A percentile compares a stretch with the other conserved stretches of the same genome.
Conservation (phyloP, 2,797 vertebrate genomes). For the Antrozous pallidus region DNA sequence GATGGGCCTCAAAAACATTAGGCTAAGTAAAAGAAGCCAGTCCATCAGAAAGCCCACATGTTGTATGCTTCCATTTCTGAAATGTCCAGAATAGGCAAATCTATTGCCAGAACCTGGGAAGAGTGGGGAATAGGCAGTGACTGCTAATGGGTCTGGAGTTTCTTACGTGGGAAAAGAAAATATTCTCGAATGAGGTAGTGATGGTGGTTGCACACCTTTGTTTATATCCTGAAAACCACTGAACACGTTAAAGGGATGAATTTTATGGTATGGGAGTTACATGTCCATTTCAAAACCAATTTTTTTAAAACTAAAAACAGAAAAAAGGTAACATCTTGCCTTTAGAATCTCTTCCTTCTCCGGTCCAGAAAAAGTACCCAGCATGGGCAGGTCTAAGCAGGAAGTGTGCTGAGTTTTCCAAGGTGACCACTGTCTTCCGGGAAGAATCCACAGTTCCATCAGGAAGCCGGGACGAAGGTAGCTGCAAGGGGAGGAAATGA, state of each 20-base stretch:
- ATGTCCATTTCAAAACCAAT: background rate
- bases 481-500: background rate
- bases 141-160: background rate
- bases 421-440: background rate
- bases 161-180: background rate
- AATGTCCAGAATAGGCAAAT: background rate
- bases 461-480: fast-evolving
- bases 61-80: background rate
- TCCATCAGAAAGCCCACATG: background rate
- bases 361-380: background rate
- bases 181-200: background rate
- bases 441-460: background rate
- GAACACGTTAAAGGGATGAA: background rate
- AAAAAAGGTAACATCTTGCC: background rate
- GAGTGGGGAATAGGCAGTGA: background rate
- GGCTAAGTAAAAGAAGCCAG: background rate
- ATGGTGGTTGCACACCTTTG: background rate
- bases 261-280: background rate
- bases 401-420: background rate
- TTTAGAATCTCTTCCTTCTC: background rate
- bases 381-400: background rate
- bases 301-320: background rate
- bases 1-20: background rate
- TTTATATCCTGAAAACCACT: background rate
- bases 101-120: background rate